Evolutionary conservation across 2,888 invertebrate species (phyloP).

Genomic region (Salpingus planirostris): DNA sequence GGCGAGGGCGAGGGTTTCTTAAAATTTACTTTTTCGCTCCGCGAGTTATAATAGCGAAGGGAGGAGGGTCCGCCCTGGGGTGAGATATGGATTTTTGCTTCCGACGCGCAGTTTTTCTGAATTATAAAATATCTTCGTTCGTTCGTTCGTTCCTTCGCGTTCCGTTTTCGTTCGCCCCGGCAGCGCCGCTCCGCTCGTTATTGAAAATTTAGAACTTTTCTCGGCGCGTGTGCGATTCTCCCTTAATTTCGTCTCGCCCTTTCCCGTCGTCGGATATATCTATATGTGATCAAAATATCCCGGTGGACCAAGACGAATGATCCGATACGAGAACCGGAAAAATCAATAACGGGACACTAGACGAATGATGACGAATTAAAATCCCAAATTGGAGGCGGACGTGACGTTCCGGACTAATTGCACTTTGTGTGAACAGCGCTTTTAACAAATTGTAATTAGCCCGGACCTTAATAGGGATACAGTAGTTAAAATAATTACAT

Average conservation of each 20-base stretch:
- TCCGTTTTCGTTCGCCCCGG: too few relatives aligned
- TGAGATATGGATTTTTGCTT: slow-evolving; percentile 44
- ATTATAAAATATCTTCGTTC: slow-evolving; percentile 40
- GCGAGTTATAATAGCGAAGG: slow-evolving; percentile 43
- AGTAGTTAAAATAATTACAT: slow-evolving; percentile 43
- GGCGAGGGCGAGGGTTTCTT: slow-evolving; percentile 38
- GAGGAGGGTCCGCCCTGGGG: slow-evolving; percentile 25
- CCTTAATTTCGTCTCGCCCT: slow-evolving; percentile 6
- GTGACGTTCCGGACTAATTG: slow-evolving; percentile 40
- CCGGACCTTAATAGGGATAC: slow-evolving; percentile 45
- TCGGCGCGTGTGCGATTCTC: too few relatives aligned
- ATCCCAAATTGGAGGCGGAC: too few relatives aligned
- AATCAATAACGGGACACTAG: too few relatives aligned
- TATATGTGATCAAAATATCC: too few relatives aligned
- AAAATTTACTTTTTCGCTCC: slow-evolving; percentile 44
- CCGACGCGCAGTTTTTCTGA: slow-evolving; percentile 40
- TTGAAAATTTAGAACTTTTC: slow-evolving; percentile 31
- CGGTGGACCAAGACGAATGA: slow-evolving; percentile 35
- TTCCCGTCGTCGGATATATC: too few relatives aligned
- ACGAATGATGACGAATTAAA: too few relatives aligned
- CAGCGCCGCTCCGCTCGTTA: slow-evolving; percentile 17
- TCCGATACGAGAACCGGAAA: too few relatives aligned
- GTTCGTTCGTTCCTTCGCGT: slow-evolving; percentile 2
- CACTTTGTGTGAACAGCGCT: slow-evolving; percentile 40
- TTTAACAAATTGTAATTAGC: slow-evolving; percentile 42